Evolutionary conservation across 92 coral and sea anemone genomes (phyloP).

Genomic region (Virgularia gustaviana): DNA sequence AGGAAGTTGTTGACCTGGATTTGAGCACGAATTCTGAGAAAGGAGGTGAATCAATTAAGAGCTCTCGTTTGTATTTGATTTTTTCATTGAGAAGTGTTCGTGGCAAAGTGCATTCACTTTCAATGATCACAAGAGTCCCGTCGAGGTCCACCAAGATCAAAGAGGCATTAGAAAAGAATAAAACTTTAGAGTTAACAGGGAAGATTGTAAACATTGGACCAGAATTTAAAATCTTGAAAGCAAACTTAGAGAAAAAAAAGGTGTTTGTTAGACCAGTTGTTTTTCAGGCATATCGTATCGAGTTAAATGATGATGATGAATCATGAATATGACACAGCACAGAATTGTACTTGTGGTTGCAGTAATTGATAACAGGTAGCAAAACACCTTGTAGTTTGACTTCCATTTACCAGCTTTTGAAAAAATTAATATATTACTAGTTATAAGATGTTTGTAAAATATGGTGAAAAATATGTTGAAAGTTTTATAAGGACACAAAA

Average conservation of each 20-base stretch:
- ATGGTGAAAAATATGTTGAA: not conserved
- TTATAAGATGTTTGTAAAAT: not conserved
- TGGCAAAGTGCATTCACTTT: constrained; percentile 74
- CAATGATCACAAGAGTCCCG: constrained; percentile 77
- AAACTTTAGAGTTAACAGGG: constrained; percentile 75
- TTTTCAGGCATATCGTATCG: constrained; percentile 65
- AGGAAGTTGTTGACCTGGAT: constrained; percentile 74
- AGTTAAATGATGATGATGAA: constrained; percentile 52
- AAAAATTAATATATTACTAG: no score
- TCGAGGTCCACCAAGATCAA: constrained; percentile 67
- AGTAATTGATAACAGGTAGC: no score
- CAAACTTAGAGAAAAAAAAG: constrained; percentile 69
- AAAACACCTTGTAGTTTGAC: no score
- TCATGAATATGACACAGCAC: not conserved
- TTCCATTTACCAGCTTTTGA: no score
- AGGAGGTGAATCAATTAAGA: constrained; percentile 65
- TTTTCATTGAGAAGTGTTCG: constrained; percentile 85
- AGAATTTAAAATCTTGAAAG: constrained; percentile 69
- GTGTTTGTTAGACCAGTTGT: constrained; percentile 78
- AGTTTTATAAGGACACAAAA: no score
- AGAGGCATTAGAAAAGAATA: constrained; percentile 58
- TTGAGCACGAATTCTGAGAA: constrained; percentile 65
- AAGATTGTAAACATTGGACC: constrained; percentile 65
- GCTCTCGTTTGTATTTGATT: constrained; percentile 65
- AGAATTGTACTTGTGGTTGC: not conserved